phyloP scores from a whole-genome alignment of 2,888 invertebrate genomes.

The Latheticus oryzae region DNA sequence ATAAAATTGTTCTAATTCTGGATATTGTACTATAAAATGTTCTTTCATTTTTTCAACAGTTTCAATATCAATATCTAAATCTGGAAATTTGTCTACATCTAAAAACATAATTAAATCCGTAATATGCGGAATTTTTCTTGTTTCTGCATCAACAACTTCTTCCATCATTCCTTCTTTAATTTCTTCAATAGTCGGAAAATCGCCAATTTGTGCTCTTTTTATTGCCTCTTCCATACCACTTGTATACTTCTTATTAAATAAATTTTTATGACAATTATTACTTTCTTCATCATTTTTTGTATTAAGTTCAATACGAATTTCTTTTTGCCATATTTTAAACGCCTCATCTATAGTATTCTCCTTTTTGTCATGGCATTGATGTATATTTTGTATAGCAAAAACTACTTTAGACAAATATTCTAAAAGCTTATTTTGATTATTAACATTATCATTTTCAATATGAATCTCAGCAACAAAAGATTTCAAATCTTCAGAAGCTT shows the following conservation, averaged over 20 bases:
- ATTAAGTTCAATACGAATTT: slow-evolving; percentile 15
- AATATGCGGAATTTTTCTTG: slow-evolving; percentile 53
- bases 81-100: slow-evolving; percentile 45
- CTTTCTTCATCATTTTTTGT: slow-evolving; percentile 3
- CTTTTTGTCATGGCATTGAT: slow-evolving; percentile 1
- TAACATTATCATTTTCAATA: slow-evolving; percentile 3
- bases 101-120: slow-evolving; percentile 52
- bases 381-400: slow-evolving; percentile 32
- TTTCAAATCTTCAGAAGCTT: slow-evolving; percentile 13
- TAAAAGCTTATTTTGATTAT: slow-evolving; percentile 18
- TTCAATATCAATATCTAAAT: slow-evolving; percentile 52
- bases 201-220: slow-evolving; percentile 30
- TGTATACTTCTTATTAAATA: slow-evolving; percentile 21
- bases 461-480: slow-evolving; percentile 20
- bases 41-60: slow-evolving; percentile 55
- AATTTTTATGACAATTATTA: not conserved
- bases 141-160: slow-evolving; percentile 34
- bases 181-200: slow-evolving; percentile 37
- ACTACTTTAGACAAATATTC: slow-evolving; percentile 35
- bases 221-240: slow-evolving; percentile 32
- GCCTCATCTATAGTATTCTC: slow-evolving; percentile 8
- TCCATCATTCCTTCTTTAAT: slow-evolving; percentile 41
- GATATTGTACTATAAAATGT: slow-evolving; percentile 59
- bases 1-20: slow-evolving; percentile 46
- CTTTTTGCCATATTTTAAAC: slow-evolving; percentile 23